A percentile compares a stretch with the other conserved stretches of the same genome.
Conservation (phyloP, 2,797 vertebrate genomes). For the Helostoma temminkii region DNA sequence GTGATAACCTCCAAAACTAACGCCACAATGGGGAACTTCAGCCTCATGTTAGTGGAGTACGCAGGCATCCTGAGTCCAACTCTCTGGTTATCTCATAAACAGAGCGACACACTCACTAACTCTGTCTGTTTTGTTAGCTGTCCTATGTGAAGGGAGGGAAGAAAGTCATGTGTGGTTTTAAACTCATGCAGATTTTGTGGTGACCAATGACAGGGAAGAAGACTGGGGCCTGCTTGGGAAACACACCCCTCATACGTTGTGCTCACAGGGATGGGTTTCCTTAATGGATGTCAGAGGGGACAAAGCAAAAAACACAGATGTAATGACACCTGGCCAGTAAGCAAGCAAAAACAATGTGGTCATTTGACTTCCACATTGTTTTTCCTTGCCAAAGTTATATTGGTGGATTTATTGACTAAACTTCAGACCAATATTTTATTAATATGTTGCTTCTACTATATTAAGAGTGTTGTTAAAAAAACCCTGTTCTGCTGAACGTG, state of each 20-base stretch:
- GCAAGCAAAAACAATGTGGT: neutral
- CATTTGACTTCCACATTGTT: slow-evolving; percentile 48
- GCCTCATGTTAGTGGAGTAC: slow-evolving; percentile 90
- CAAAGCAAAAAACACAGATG: slow-evolving; percentile 64
- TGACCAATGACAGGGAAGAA: slow-evolving; percentile 81
- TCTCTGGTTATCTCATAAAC: slow-evolving; percentile 59
- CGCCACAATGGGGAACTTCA: slow-evolving; percentile 90
- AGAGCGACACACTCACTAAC: slow-evolving; percentile 30
- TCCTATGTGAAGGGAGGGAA: slow-evolving; percentile 76
- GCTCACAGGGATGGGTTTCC: slow-evolving; percentile 75
- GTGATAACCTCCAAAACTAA: slow-evolving; percentile 87
- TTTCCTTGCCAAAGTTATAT: slow-evolving; percentile 49
- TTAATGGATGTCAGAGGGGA: slow-evolving; percentile 55
- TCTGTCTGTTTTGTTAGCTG: slow-evolving; percentile 63
- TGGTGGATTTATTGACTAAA: slow-evolving; percentile 32
- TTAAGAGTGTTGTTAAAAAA: too few species aligned
- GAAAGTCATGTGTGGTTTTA: slow-evolving; percentile 73
- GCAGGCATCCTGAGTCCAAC: slow-evolving; percentile 78
- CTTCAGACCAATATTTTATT: slow-evolving; percentile 11
- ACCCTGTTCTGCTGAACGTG: slow-evolving; percentile 20
- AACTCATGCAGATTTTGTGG: slow-evolving; percentile 66
- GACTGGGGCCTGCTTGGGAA: slow-evolving; percentile 46
- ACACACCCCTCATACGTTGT: slow-evolving; percentile 74
- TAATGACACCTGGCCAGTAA: slow-evolving; percentile 53
- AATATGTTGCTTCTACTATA: neutral